Evolutionary conservation across 1,140 invertebrate genomes (phyloP), one percentile per base, ranked within the genome.

Genomic region (Drosophila micromelanica): DNA sequence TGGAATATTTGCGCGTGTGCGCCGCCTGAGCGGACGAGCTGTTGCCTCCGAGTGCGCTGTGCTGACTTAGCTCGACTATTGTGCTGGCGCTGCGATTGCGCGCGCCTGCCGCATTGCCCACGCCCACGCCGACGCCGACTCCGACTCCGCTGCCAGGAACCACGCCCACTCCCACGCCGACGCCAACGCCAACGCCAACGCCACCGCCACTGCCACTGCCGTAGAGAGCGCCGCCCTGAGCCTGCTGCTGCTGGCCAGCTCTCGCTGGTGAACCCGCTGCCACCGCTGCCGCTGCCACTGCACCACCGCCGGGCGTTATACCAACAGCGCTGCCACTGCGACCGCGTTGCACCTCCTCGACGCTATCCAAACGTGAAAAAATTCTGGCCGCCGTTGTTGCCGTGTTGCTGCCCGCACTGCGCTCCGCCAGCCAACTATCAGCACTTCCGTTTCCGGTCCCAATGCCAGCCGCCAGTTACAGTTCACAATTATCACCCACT

Each of bases 381-480:
- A 91, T 87, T 90, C 90, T 81, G 74, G 90, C 90, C 90, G 90
- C 90, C 86, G 90, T 91, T 85, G 90, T 91, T 84, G 90, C 90
- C 90, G 90, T 91, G 71, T 69, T 90, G 51, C 65, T 65, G 75
- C 63, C 75, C 48, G 67, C 52, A 63, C 40, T 30, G 35, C 60
- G 43, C 48, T 35, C 61, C 32, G 48, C 54, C 55, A 71, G 43
- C 68, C 80, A 67, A 57, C 73, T 49, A 43, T 43, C 40, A 57
- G 23, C 40, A 51, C 38, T 63, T 65, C 51, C 49, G 67, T 55
- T 59, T 69, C 46, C 43, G 42, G 20, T 45, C 43, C 42, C 55
- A 57, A 45, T 45, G 55, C 40, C 55, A 38, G 15, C 32, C 32
- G 38, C 51, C 32, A 54, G 37, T 61, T 49, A 42, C 48, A 27